Evolutionary conservation across 2,113 vertebrate species (phyloP).

Genomic region (Nipponia nippon): DNA sequence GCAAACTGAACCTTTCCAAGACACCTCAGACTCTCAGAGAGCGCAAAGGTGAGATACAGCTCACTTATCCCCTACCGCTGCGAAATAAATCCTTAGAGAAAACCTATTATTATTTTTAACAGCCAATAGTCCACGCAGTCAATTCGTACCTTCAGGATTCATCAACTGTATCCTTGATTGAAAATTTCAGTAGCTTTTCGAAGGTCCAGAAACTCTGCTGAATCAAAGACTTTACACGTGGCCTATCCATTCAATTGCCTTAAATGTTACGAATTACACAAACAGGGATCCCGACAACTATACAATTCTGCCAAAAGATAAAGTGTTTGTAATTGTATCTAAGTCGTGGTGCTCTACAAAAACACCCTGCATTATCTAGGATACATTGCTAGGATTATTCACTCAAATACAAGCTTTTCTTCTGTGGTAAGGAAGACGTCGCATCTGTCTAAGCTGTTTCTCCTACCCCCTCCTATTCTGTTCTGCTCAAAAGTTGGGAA

Average conservation of each 20-base stretch:
- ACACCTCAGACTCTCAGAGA: rapidly evolving
- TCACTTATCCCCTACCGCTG: not conserved
- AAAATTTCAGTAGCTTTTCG: not conserved
- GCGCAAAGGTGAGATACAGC: not conserved
- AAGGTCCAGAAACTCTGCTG: not conserved
- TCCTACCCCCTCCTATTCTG: not conserved
- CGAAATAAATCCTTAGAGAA: not conserved
- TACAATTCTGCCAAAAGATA: not conserved
- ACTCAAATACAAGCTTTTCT: not conserved
- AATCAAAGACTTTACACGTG: not conserved
- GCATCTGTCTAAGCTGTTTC: not conserved
- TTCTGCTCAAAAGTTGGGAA: not conserved
- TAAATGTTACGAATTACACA: not conserved
- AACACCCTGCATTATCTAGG: not conserved
- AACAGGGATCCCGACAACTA: not conserved
- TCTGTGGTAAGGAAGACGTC: not conserved
- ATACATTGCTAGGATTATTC: not conserved
- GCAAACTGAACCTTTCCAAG: not conserved
- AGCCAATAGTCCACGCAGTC: not conserved
- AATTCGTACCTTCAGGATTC: not conserved
- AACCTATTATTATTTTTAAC: not conserved
- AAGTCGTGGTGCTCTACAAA: not conserved
- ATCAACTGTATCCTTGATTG: not conserved
- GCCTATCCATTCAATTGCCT: not conserved
- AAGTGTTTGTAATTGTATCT: not conserved